These are phyloP conservation scores for Sarcophaga subvicina DNA, from an alignment of 2,888 invertebrate species.

Conservation along the genomic window DNA sequence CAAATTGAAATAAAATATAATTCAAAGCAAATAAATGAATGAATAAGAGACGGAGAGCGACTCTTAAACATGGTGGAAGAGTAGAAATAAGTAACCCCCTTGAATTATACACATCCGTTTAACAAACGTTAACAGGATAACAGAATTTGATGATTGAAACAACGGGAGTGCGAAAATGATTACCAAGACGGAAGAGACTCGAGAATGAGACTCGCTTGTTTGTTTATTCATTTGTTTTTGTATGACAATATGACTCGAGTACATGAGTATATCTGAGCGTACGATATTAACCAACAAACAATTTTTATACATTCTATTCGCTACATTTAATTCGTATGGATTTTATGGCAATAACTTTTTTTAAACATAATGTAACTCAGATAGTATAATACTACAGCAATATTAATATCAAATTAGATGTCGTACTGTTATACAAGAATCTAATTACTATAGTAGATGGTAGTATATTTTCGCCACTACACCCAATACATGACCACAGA, in stretches of 20 bases:
- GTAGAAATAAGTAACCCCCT: slow-evolving; percentile 66
- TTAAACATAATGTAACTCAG: too few species aligned
- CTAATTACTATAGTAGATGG: too few species aligned
- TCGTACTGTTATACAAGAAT: too few species aligned
- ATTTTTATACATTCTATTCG: neutral
- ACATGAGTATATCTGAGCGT: neutral
- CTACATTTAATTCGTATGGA: too few species aligned
- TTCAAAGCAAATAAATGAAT: slow-evolving; percentile 49
- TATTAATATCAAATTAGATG: too few species aligned
- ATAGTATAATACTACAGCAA: too few species aligned
- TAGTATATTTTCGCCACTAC: too few species aligned
- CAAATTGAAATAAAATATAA: slow-evolving; percentile 44
- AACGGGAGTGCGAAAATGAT: neutral
- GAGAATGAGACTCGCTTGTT: neutral
- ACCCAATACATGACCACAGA: too few species aligned
- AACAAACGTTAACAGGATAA: slow-evolving; percentile 58
- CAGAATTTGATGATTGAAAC: slow-evolving; percentile 50
- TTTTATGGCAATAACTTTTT: too few species aligned
- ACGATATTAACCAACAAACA: slow-evolving; percentile 30
- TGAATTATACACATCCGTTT: slow-evolving; percentile 68
- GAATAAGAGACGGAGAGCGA: neutral
- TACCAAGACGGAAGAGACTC: slow-evolving; percentile 9
- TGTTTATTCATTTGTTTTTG: neutral
- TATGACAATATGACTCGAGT: neutral
- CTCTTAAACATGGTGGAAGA: neutral